Conservation (phyloP, 2,797 vertebrate genomes). For the Morelia viridis region DNA sequence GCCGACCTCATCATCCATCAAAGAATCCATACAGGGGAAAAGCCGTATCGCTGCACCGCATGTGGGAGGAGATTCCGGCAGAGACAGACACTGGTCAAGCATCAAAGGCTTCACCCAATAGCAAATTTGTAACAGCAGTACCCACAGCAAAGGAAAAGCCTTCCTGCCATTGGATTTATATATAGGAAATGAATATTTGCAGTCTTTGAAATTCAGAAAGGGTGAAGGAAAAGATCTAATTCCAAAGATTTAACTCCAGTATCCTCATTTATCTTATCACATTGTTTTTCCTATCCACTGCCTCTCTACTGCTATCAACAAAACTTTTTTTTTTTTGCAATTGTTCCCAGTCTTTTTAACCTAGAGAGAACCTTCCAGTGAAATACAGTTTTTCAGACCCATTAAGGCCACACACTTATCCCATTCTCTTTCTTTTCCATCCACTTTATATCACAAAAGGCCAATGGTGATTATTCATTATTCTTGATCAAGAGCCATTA, state of each 20-base stretch:
- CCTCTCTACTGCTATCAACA: neutral
- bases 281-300: no score
- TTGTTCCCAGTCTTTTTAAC: neutral
- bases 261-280: neutral
- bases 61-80: slow-evolving; percentile 24
- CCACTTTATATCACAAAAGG: neutral
- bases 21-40: slow-evolving; percentile 30
- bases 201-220: neutral
- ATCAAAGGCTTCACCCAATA: slow-evolving; percentile 22
- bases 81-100: slow-evolving; percentile 5
- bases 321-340: neutral
- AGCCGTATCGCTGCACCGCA: slow-evolving; percentile 14
- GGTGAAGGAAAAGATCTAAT: neutral
- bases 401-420: neutral
- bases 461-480: neutral
- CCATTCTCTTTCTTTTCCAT: neutral
- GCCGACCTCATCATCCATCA: slow-evolving; percentile 29
- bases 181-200: neutral
- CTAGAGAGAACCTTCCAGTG: neutral
- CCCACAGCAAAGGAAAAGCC: neutral
- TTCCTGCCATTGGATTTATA: neutral
- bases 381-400: neutral
- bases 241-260: neutral
- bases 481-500: neutral
- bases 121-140: slow-evolving; percentile 11